Evolutionary conservation across 2,797 vertebrate species (phyloP).

Genomic region (Brotula barbata): DNA sequence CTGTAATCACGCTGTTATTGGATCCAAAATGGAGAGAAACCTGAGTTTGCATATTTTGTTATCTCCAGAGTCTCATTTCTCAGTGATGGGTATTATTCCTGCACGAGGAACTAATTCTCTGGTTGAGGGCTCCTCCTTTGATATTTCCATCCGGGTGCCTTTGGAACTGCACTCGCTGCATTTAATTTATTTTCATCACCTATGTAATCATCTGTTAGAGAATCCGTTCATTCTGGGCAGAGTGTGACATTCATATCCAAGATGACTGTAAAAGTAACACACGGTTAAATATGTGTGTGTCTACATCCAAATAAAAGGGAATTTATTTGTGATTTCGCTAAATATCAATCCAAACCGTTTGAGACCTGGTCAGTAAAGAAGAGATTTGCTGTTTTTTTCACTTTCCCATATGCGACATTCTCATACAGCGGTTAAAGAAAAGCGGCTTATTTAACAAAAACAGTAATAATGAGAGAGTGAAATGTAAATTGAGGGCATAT

Average conservation of each 20-base stretch:
- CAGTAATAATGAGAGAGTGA: slow-evolving; percentile 49
- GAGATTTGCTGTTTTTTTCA: slow-evolving; percentile 22
- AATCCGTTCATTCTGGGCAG: background rate
- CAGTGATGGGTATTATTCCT: slow-evolving; percentile 5
- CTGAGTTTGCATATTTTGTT: background rate
- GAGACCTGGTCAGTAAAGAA: too few relatives aligned
- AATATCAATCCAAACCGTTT: too few relatives aligned
- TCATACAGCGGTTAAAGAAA: slow-evolving; percentile 42
- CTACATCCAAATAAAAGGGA: too few relatives aligned
- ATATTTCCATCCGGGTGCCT: background rate
- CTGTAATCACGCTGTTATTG: background rate
- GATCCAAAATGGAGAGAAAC: background rate
- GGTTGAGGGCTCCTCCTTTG: too few relatives aligned
- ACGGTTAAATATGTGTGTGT: background rate
- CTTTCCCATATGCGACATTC: slow-evolving; percentile 40
- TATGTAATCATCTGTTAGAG: background rate
- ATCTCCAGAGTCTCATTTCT: background rate
- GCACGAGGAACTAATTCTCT: background rate
- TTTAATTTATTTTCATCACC: background rate
- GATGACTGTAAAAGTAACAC: background rate
- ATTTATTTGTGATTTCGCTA: too few relatives aligned
- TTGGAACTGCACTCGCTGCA: background rate
- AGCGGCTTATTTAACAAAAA: slow-evolving; percentile 22
- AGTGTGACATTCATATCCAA: background rate
- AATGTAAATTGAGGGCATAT: slow-evolving; percentile 56